These are phyloP conservation scores for Caenorhabditis zanzibari DNA, from an alignment of 2,888 invertebrate species.

Conservation along the genomic window DNA sequence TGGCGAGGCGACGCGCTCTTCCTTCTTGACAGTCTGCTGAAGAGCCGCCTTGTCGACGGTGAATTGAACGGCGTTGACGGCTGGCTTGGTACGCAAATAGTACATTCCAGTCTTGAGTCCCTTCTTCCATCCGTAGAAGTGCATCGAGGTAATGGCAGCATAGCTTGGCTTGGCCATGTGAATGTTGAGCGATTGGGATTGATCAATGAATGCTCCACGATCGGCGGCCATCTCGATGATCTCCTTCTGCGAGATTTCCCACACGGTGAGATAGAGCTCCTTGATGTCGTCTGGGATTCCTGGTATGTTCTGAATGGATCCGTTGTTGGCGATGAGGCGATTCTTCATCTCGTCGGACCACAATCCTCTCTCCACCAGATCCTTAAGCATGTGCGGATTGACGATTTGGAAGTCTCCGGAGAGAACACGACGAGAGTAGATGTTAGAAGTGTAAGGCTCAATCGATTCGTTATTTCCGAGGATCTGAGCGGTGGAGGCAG, in stretches of 20 bases:
- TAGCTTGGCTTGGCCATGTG: constrained; percentile 96
- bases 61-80: constrained; percentile 96
- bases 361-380: constrained; percentile 92
- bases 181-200: constrained; percentile 97
- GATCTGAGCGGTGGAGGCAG: constrained; percentile 98
- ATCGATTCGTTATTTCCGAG: constrained; percentile 98
- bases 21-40: constrained; percentile 51
- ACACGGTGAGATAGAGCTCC: constrained; percentile 85
- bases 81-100: constrained; percentile 96
- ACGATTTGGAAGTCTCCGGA: constrained; percentile 90
- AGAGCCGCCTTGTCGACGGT: constrained; percentile 92
- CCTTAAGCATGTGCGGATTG: constrained; percentile 95
- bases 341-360: constrained; percentile 98
- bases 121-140: constrained; percentile 89
- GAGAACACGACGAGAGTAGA: constrained; percentile 94
- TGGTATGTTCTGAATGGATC: constrained; percentile 89
- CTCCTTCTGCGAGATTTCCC: constrained; percentile 89
- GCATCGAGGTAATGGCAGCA: constrained; percentile 96
- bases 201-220: constrained; percentile 97
- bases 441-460: constrained; percentile 98
- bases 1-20: constrained; percentile 30
- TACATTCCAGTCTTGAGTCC: constrained; percentile 99
- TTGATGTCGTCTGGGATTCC: constrained; percentile 84
- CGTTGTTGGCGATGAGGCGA: constrained; percentile 92
- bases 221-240: constrained; percentile 86